Base-by-base conservation (phyloP, 2,888 invertebrate species). In the Tipula helvola region DNA sequence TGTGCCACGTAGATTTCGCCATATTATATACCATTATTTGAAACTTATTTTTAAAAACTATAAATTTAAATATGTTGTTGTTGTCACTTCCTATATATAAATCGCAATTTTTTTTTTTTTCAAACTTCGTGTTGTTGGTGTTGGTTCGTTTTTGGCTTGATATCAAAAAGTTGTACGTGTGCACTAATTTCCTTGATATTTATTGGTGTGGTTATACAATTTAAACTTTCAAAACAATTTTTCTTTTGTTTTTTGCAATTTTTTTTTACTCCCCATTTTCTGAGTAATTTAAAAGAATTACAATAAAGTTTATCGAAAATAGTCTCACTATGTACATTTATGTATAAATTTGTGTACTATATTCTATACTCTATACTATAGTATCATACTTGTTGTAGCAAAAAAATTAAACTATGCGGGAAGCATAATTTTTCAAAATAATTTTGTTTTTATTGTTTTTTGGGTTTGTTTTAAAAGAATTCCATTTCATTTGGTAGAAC, bases 131-230 rank as follows among this genome's bases (percentile, higher is more conserved):
- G 8, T 71, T 71, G 71, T 71, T 71, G 71, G 8, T 71, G 28
- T 71, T 71, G 28, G 71, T 71, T 71, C 71, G 71, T 28, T 71
- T 71, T 71, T 71, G 71, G 71, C 71, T 71, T 71, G 71, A 71
- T 71, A 71, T 71, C 71, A 71, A 71, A 71, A 71, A 71, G 71
- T 71, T 71, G 71, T 71, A 71, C 71, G 71, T 71, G 71, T 71
- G 71, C 71, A 71, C 71, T 71, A 71, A 71, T 71, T 71, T 71
- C 28, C 71, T 28, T 71, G 71, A 71, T 71, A 71, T 71, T 71
- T 71, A 71, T 71, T 71, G 71, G 71, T 71, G 71, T 71, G 71
- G 71, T 71, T 71, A 71, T 71, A 71, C 18, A 71, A 71, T 71
- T 71, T 71, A 28, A 71, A 71, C 71, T 71, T 71, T 71, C 28